Conservation (phyloP, 1,140 invertebrate genomes). For the Mylabris phalerata region DNA sequence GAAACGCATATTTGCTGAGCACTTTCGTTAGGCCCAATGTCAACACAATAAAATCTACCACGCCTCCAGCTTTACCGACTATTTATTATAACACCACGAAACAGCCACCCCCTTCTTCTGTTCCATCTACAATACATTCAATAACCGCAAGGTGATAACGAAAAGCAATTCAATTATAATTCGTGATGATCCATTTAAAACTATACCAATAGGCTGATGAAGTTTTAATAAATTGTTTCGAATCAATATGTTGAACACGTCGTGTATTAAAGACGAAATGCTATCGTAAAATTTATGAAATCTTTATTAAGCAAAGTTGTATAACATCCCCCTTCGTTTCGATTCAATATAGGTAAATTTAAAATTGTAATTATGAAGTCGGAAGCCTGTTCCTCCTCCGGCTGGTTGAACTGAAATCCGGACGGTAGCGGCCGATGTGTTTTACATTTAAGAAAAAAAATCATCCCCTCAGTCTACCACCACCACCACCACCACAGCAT, state of each 20-base stretch:
- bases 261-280: constrained; percentile 14
- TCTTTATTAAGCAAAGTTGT: constrained; percentile 18
- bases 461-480: not conserved
- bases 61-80: constrained; percentile 15
- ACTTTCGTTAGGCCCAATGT: constrained; percentile 26
- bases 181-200: constrained; percentile 23
- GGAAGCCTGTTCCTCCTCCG: constrained; percentile 21
- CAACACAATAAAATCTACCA: constrained; percentile 28
- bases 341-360: constrained; percentile 18
- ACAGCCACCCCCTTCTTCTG: too few relatives aligned
- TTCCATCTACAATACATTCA: not conserved
- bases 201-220: too few relatives aligned
- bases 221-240: too few relatives aligned
- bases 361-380: constrained; percentile 27
- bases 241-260: not conserved
- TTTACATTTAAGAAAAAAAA: not conserved
- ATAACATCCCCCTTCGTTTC: not conserved
- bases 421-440: not conserved
- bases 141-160: constrained; percentile 20
- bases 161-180: constrained; percentile 38
- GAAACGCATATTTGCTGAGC: constrained; percentile 16
- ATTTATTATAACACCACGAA: too few relatives aligned
- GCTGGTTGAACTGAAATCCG: constrained; percentile 20
- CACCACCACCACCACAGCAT: constrained; percentile 5
- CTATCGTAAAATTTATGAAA: constrained; percentile 15